phyloP scores from a whole-genome alignment of 2,888 invertebrate genomes.

The Copidosoma aretas region DNA sequence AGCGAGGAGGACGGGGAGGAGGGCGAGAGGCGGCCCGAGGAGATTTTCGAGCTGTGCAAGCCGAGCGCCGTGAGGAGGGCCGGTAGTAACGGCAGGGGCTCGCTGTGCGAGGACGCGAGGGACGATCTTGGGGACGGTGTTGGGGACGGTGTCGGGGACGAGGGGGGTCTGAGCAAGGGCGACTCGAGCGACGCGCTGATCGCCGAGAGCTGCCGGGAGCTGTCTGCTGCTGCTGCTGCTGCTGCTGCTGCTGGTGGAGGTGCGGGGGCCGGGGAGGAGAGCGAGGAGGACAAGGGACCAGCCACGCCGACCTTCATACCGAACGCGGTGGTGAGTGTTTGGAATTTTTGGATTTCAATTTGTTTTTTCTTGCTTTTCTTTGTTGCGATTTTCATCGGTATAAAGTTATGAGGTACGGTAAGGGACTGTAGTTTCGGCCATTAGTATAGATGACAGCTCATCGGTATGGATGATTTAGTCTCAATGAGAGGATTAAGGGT shows the following conservation, averaged over 20 bases:
- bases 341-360: conserved; percentile 11
- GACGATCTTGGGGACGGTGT: conserved; percentile 42
- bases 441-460: too few species aligned
- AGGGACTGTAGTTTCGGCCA: too few species aligned
- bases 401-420: too few species aligned
- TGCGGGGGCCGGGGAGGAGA: conserved; percentile 31
- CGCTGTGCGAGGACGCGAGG: conserved; percentile 51
- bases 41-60: conserved; percentile 32
- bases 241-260: too few species aligned
- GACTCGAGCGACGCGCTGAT: conserved; percentile 57
- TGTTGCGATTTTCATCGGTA: too few species aligned
- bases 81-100: conserved; percentile 45
- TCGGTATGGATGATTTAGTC: too few species aligned
- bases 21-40: conserved; percentile 34
- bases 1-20: conserved; percentile 27
- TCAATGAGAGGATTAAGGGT: too few species aligned
- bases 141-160: background rate
- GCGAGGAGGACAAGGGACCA: conserved; percentile 31
- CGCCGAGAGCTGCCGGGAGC: conserved; percentile 45
- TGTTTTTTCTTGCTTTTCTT: too few species aligned
- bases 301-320: conserved; percentile 32
- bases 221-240: too few species aligned
- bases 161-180: conserved; percentile 53
- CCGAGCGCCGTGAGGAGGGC: background rate
- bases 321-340: conserved; percentile 32